Evolutionary conservation across 2,797 vertebrate genomes (phyloP).

Genomic region (Mionectes olivaceus): DNA sequence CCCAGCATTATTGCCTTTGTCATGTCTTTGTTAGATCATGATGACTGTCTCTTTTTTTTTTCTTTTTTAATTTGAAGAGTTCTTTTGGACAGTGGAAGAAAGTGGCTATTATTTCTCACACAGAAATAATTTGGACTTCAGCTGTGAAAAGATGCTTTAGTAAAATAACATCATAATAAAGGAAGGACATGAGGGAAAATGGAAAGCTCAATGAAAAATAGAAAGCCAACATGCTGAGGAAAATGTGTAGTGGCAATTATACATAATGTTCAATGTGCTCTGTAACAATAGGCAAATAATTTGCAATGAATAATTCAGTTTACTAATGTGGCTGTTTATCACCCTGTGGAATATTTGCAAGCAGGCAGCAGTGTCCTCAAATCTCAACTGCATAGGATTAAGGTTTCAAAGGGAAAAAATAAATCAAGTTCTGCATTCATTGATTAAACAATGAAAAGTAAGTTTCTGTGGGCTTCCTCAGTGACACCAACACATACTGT

Average conservation of each 20-base stretch:
- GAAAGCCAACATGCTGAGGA: background rate
- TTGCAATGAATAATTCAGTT: conserved; percentile 36
- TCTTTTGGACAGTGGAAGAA: background rate
- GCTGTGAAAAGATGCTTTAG: background rate
- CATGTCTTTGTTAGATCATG: background rate
- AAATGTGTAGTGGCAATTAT: background rate
- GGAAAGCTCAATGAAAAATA: background rate
- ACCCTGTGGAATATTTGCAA: background rate
- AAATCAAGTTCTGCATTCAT: background rate
- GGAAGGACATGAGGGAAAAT: background rate
- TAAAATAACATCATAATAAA: background rate
- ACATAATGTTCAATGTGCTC: background rate
- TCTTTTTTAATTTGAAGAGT: background rate
- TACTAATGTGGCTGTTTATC: background rate
- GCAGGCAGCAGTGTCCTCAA: background rate
- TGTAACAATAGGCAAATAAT: conserved; percentile 13
- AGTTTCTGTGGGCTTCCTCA: background rate
- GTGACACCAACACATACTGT: background rate
- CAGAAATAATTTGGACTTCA: background rate
- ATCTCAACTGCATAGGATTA: background rate
- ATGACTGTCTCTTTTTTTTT: background rate
- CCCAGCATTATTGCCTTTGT: background rate
- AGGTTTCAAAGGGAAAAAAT: background rate
- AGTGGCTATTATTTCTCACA: background rate
- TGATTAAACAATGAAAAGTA: background rate